phyloP scores from a whole-genome alignment of 2,888 invertebrate species.

The Bellardia bayeri region DNA sequence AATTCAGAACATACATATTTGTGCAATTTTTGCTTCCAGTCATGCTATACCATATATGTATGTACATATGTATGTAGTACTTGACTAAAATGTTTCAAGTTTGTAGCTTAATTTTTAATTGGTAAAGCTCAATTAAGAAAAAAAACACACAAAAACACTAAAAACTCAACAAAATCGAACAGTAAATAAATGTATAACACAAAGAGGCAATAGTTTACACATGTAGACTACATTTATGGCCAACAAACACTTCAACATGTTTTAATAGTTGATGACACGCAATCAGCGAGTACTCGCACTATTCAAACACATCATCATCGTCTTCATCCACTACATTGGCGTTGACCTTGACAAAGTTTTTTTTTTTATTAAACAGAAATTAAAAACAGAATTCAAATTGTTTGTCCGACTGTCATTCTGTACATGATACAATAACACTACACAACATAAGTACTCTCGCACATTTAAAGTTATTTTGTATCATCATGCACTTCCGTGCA shows the following conservation, averaged over 20 bases:
- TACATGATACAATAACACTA: constrained; percentile 30
- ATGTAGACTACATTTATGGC: constrained; percentile 65
- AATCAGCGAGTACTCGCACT: constrained; percentile 27
- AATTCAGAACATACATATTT: too few relatives aligned
- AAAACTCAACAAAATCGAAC: neutral
- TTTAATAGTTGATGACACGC: constrained; percentile 63
- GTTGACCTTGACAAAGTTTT: constrained; percentile 61
- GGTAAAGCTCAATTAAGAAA: constrained; percentile 17
- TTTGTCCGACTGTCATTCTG: constrained; percentile 61
- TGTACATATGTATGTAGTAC: too few relatives aligned
- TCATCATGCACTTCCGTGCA: constrained; percentile 63
- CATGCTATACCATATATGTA: too few relatives aligned
- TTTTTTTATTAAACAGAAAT: constrained; percentile 29
- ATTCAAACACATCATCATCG: constrained; percentile 43
- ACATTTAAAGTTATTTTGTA: constrained; percentile 28
- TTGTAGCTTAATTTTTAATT: neutral
- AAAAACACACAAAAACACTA: neutral
- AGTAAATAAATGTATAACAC: constrained; percentile 16
- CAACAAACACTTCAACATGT: constrained; percentile 60
- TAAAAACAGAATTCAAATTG: constrained; percentile 61
- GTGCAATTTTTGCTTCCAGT: too few relatives aligned
- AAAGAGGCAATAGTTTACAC: constrained; percentile 62
- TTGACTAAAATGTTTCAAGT: too few relatives aligned
- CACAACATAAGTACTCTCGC: constrained; percentile 37
- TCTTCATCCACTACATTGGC: constrained; percentile 7